Conservation (phyloP, 2,113 vertebrate species). For the Ornithorhynchus anatinus region DNA sequence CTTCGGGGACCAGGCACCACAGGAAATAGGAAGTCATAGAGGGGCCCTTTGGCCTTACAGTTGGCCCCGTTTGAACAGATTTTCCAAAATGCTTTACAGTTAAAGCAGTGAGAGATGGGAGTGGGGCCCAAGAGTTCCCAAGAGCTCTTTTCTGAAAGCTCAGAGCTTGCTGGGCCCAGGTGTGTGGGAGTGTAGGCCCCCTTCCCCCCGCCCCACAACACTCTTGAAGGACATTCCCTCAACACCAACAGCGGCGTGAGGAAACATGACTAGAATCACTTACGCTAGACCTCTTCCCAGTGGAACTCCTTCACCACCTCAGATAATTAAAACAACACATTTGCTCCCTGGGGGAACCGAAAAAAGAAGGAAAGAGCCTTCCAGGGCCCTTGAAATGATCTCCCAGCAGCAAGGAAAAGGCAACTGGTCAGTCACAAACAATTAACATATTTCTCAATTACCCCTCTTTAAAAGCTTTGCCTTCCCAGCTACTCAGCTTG, state of each 20-base stretch:
- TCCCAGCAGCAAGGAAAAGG: neutral
- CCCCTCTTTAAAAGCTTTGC: constrained; percentile 1
- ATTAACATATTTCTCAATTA: constrained; percentile 6
- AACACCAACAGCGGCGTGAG: neutral
- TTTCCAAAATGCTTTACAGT: too few species aligned
- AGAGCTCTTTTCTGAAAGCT: too few species aligned
- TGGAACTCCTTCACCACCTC: neutral
- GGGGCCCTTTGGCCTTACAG: too few species aligned
- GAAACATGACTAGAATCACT: neutral
- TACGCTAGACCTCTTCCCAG: neutral
- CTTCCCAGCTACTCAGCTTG: neutral
- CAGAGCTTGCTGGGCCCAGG: too few species aligned
- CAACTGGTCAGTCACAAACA: constrained; percentile 18
- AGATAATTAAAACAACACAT: neutral
- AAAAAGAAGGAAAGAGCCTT: neutral
- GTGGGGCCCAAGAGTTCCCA: too few species aligned
- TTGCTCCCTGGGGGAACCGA: neutral
- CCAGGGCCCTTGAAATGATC: constrained; percentile 9
- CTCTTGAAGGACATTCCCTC: neutral
- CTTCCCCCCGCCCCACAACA: neutral
- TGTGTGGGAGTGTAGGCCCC: too few species aligned
- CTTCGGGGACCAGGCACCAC: too few species aligned
- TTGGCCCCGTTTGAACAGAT: too few species aligned
- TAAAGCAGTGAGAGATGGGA: too few species aligned
- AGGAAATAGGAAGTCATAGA: too few species aligned